Base-by-base conservation (phyloP, 1,140 invertebrate species). In the Sitobion miscanthi region DNA sequence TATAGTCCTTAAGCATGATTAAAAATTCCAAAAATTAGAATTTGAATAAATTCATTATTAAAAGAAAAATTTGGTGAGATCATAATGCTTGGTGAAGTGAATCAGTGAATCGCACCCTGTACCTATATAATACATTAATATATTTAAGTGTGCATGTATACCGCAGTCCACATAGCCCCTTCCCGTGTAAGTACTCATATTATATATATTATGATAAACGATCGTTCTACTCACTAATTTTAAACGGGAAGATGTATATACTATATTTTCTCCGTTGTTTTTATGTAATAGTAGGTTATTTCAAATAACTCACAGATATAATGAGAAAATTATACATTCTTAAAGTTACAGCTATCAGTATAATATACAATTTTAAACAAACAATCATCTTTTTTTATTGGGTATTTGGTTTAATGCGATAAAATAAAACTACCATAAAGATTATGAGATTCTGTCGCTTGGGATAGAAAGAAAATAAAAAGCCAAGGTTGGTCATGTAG, bases 281-380 rank as follows among this genome's bases (percentile, higher is more conserved):
- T 88, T 88, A 49, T 52, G 30, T 52, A 35, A 87, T 87, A 30
- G n/a, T 49, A 88, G 47, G 47, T n/a, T 21, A 52, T 52, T 88
- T 88, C 47, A n/a, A 88, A 88, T 35, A 49, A 88, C 86, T 88
- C 7, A 87, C 85, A 52, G 20, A 52, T 88, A 35, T 38, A 52
- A 88, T 30, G 86, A 88, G 86, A 88, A 52, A 88, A 88, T 88
- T 89, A 89, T 89, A 30, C 87, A 54, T 54, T 89, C 38, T 54
- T 89, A n/a, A 52, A 35, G 45, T 49, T n/a, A 87, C 30, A 88
- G 62, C 62, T 77, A 77, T n/a, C 20, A 6, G 45, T 49, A 35
- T 49, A 49, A 35, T 49, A 88, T 49, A n/a, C 30, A 20, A 49
- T 88, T 49, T 49, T 88, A 88, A 88, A 49, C 30, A 49, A 88